A percentile compares a stretch with the other conserved stretches of the same genome.
Conservation (phyloP, 2,797 vertebrate genomes). For the Fringilla coelebs region DNA sequence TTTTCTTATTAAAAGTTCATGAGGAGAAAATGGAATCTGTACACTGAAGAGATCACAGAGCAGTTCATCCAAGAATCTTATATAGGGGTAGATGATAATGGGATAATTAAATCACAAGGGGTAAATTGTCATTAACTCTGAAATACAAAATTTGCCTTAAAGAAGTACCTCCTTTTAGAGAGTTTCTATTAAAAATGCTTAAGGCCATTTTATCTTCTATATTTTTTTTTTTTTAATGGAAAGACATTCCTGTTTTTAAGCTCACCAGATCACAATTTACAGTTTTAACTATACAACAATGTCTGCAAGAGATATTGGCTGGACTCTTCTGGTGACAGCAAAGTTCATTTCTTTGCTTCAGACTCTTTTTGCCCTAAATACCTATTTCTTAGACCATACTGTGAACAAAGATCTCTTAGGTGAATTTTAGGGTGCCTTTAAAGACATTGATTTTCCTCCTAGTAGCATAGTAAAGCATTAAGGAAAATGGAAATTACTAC, state of each 20-base stretch:
- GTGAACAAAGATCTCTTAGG: background rate
- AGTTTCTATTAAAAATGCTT: background rate
- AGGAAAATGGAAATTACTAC: background rate
- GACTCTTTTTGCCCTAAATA: background rate
- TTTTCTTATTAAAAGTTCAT: constrained; percentile 37
- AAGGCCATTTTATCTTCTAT: background rate
- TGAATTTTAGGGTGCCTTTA: background rate
- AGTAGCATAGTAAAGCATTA: background rate
- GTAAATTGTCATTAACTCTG: background rate
- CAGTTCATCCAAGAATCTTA: background rate
- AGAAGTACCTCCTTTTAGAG: background rate
- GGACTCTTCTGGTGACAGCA: background rate
- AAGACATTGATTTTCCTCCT: background rate
- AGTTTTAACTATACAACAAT: background rate
- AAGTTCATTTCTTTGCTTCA: background rate
- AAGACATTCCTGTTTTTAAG: background rate
- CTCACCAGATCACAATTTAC: background rate
- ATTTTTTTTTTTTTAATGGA: background rate
- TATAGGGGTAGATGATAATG: background rate
- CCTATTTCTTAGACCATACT: background rate
- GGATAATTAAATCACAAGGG: background rate
- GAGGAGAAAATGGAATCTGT: background rate
- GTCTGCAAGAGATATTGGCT: background rate
- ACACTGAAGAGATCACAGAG: background rate
- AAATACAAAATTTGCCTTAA: background rate